Evolutionary conservation across 2,888 invertebrate genomes (phyloP).

Genomic region (Oxytorus armatus): DNA sequence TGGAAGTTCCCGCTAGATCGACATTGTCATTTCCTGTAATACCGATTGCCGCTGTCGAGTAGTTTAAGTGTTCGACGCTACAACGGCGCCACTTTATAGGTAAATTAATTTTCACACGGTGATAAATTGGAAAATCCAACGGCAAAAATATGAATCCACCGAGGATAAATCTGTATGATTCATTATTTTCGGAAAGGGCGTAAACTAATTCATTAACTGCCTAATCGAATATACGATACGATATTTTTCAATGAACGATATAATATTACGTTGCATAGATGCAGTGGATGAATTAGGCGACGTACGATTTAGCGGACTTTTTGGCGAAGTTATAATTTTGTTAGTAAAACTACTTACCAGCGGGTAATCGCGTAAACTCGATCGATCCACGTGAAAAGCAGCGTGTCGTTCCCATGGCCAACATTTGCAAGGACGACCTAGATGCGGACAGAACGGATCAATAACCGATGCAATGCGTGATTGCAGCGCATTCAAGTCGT

Average conservation of each 20-base stretch:
- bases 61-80: neutral
- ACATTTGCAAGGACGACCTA: slow-evolving; percentile 53
- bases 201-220: neutral
- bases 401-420: neutral
- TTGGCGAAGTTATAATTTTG: neutral
- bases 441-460: slow-evolving; percentile 55
- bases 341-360: slow-evolving; percentile 20
- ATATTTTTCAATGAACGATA: neutral
- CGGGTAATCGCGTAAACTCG: slow-evolving; percentile 3
- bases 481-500: slow-evolving; percentile 19
- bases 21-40: neutral
- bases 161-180: neutral
- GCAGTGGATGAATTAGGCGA: neutral
- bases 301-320: neutral
- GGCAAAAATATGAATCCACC: neutral
- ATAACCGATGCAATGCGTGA: slow-evolving; percentile 54
- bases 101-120: neutral
- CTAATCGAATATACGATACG: neutral
- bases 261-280: neutral
- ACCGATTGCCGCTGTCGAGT: neutral
- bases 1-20: neutral
- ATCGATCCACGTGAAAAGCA: slow-evolving; percentile 27
- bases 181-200: neutral
- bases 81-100: slow-evolving; percentile 10
- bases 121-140: neutral